Evolutionary conservation across 1,140 invertebrate genomes (phyloP).

Genomic region (Diorhabda elongata): DNA sequence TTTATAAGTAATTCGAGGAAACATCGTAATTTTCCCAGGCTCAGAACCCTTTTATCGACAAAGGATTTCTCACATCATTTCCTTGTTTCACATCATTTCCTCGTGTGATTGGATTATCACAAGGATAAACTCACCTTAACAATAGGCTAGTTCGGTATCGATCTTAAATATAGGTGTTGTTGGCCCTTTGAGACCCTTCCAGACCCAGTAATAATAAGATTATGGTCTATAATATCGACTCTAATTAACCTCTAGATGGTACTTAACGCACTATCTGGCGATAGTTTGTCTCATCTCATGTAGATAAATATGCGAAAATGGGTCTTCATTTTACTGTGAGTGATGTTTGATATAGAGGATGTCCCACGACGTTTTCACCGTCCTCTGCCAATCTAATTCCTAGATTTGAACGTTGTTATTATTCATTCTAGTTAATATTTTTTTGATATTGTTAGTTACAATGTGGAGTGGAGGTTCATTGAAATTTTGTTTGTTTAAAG

Average conservation of each 20-base stretch:
- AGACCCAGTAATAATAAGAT: constrained; percentile 7
- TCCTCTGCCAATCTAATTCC: no score
- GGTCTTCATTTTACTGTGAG: background rate
- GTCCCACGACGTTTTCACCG: no score
- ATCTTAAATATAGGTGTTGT: constrained; percentile 7
- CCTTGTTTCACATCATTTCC: background rate
- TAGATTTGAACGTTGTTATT: no score
- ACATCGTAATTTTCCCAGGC: no score
- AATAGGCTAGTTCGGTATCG: background rate
- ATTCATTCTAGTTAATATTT: no score
- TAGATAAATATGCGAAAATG: background rate
- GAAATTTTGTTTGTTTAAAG: no score
- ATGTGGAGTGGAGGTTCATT: no score
- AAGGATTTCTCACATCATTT: background rate
- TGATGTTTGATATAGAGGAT: no score
- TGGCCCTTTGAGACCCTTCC: background rate
- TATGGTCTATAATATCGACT: constrained; percentile 1
- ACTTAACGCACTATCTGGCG: background rate
- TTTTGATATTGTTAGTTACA: no score
- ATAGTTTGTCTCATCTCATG: background rate
- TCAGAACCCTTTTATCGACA: background rate
- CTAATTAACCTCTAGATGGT: constrained; percentile 6
- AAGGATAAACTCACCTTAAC: constrained; percentile 6
- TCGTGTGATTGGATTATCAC: constrained; percentile 1
- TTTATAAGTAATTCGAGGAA: no score